Conservation (phyloP, 2,113 vertebrate species). For the Platichthys flesus region DNA sequence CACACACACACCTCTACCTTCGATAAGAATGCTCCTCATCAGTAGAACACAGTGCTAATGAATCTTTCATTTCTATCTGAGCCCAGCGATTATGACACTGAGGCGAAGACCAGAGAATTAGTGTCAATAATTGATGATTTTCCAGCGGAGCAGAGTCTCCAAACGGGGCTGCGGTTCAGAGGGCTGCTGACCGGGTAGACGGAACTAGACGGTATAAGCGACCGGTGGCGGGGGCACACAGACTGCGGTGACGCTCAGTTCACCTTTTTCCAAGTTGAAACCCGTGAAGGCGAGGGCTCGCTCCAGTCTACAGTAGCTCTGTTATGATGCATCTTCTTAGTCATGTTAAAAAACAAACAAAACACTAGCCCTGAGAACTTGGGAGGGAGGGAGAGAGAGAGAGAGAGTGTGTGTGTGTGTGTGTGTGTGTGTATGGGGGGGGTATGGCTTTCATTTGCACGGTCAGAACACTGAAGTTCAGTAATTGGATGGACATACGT, state of each 20-base stretch:
- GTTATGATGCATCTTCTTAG: conserved; percentile 15
- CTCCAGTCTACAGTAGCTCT: not conserved
- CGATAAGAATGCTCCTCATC: conserved; percentile 50
- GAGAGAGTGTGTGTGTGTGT: not conserved
- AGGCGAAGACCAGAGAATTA: conserved; percentile 48
- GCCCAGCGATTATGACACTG: conserved; percentile 55
- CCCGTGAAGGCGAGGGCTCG: not conserved
- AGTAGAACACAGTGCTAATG: conserved; percentile 35
- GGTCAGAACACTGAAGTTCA: conserved; percentile 56
- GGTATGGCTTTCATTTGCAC: conserved; percentile 50
- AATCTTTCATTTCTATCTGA: conserved; percentile 62
- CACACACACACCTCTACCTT: conserved; percentile 15
- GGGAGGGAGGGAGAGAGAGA: not conserved
- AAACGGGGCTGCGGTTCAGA: conserved; percentile 15
- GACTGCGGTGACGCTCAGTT: conserved; percentile 10
- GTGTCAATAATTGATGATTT: conserved; percentile 67
- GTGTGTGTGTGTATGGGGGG: conserved; percentile 13
- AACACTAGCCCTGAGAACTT: conserved; percentile 24
- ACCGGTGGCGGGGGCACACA: too few species aligned
- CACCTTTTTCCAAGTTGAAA: not conserved
- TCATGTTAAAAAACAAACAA: conserved; percentile 20
- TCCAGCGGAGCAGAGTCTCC: conserved; percentile 28
- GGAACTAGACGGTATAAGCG: conserved; percentile 9
- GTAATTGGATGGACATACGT: conserved; percentile 74
- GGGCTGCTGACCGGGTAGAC: conserved; percentile 20